Conservation (phyloP, 2,797 vertebrate genomes). For the Tadarida brasiliensis region DNA sequence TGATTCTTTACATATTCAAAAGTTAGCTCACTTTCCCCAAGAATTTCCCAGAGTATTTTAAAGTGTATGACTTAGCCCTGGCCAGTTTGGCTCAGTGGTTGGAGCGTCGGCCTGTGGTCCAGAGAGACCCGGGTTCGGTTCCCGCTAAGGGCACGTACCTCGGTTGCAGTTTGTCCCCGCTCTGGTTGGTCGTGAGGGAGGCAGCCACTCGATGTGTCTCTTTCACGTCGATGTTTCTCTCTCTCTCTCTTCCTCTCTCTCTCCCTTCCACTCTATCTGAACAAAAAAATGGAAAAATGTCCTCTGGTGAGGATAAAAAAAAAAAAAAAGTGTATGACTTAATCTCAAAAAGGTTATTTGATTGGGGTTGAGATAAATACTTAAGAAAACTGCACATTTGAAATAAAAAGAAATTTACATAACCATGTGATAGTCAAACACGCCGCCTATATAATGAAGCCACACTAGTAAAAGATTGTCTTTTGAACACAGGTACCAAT, state of each 20-base stretch:
- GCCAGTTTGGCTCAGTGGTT: no score
- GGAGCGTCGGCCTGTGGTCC: no score
- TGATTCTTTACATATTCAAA: slow-evolving; percentile 42
- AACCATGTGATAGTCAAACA: neutral
- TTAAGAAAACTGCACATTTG: slow-evolving; percentile 51
- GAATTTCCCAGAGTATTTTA: slow-evolving; percentile 54
- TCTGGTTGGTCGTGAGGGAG: no score
- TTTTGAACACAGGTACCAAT: neutral
- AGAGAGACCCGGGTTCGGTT: no score
- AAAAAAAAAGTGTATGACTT: slow-evolving; percentile 49
- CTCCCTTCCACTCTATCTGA: no score
- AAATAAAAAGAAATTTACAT: slow-evolving; percentile 54
- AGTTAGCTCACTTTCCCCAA: slow-evolving; percentile 53
- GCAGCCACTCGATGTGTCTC: no score
- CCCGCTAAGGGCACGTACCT: no score
- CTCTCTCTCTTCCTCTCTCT: no score
- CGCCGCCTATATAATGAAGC: neutral
- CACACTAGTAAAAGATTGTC: neutral
- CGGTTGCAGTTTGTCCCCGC: no score
- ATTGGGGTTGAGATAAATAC: slow-evolving; percentile 32
- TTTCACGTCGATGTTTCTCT: no score
- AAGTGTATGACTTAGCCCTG: slow-evolving; percentile 49
- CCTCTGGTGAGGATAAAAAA: no score
- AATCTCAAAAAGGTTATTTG: slow-evolving; percentile 41
- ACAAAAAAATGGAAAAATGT: no score